Percentiles rank a stretch among this genome's conserved stretches.
phyloP scores from a whole-genome alignment of 2,888 invertebrate genomes.

The Drosophila histrio region DNA sequence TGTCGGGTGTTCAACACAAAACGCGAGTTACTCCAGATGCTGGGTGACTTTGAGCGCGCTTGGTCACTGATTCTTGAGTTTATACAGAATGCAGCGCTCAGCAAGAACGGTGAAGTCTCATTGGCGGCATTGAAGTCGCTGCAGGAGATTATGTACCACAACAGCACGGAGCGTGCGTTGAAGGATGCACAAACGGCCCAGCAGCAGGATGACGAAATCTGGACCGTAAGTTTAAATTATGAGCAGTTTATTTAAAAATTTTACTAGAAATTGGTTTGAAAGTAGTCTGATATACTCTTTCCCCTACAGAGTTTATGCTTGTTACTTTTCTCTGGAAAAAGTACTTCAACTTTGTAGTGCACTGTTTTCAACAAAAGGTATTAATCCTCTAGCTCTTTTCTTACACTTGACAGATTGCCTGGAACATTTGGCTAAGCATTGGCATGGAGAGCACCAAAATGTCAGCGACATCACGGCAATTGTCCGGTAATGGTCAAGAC shows the following conservation, averaged over 20 bases:
- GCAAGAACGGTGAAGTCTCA: slow-evolving; percentile 97
- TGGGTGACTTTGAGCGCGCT: slow-evolving; percentile 96
- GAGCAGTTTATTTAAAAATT: not conserved
- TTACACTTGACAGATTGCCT: slow-evolving; percentile 86
- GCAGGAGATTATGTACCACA: slow-evolving; percentile 95
- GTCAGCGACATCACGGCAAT: slow-evolving; percentile 51
- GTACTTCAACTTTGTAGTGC: too few species aligned
- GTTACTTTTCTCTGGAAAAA: too few species aligned
- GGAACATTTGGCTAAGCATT: slow-evolving; percentile 95
- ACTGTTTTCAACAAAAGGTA: too few species aligned
- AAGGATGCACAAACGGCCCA: slow-evolving; percentile 78
- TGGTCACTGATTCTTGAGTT: slow-evolving; percentile 97
- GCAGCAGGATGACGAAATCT: slow-evolving; percentile 86
- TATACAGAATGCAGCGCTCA: slow-evolving; percentile 95
- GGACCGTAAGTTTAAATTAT: slow-evolving; percentile 86
- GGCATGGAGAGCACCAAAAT: slow-evolving; percentile 91
- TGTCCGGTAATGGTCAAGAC: slow-evolving; percentile 61
- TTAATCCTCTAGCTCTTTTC: not conserved
- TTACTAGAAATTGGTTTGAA: too few species aligned
- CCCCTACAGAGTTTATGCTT: too few species aligned
- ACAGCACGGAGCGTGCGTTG: slow-evolving; percentile 79
- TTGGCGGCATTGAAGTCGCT: slow-evolving; percentile 98
- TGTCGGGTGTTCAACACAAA: slow-evolving; percentile 97
- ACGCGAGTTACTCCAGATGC: slow-evolving; percentile 91
- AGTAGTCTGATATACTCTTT: too few species aligned